phyloP scores from a whole-genome alignment of 2,888 invertebrate genomes.

The Dasysyrphus tricinctus region DNA sequence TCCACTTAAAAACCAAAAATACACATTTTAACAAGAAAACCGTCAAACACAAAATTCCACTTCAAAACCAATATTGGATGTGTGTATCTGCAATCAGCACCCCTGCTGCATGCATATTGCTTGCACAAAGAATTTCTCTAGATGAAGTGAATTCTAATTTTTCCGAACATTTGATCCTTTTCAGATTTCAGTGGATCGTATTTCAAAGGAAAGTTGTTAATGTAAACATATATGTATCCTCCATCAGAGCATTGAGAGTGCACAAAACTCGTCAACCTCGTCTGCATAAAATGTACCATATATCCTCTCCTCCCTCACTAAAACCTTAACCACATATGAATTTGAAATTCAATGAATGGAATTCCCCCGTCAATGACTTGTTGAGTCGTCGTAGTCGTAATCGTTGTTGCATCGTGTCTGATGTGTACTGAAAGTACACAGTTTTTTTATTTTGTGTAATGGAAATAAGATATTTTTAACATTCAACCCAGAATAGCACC shows the following conservation, averaged over 20 bases:
- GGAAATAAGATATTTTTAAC: conserved; percentile 56
- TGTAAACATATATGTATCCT: conserved; percentile 58
- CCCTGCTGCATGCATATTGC: conserved; percentile 23
- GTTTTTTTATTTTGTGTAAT: conserved; percentile 19
- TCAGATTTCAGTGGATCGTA: conserved; percentile 46
- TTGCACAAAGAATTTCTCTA: conserved; percentile 11
- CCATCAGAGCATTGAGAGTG: conserved; percentile 21
- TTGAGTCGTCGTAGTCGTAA: conserved; percentile 30
- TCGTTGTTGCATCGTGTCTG: not conserved
- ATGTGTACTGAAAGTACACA: conserved; percentile 1
- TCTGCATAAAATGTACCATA: conserved; percentile 24
- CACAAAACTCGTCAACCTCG: conserved; percentile 7
- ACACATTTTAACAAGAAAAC: conserved; percentile 28
- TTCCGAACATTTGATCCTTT: conserved; percentile 47
- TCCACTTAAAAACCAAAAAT: conserved; percentile 53
- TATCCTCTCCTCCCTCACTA: not conserved
- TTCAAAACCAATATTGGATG: conserved; percentile 25
- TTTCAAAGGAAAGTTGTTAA: conserved; percentile 67
- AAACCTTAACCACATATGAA: conserved; percentile 21
- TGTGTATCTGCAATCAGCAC: not conserved
- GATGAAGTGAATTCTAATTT: conserved; percentile 28
- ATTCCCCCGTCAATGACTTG: conserved; percentile 55
- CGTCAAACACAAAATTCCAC: conserved; percentile 18
- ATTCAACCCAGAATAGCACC: conserved; percentile 22
- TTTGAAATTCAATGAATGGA: conserved; percentile 33